phyloP scores from a whole-genome alignment of 2,797 vertebrate species.

The Macrochelys suwanniensis region DNA sequence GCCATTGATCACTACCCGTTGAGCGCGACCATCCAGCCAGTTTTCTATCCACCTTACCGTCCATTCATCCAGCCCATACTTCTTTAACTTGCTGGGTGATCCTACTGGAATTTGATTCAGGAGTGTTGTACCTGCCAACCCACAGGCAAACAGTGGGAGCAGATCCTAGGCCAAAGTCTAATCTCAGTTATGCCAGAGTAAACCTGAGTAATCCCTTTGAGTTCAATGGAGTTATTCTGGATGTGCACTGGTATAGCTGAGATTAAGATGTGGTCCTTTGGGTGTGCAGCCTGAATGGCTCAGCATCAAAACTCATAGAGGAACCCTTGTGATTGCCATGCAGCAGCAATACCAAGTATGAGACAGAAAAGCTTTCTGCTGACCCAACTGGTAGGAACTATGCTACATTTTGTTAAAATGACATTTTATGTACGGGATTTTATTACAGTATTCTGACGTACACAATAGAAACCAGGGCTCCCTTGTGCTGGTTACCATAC shows the following conservation, averaged over 20 bases:
- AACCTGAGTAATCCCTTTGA: no score
- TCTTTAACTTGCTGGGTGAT: no score
- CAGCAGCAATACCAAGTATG: background rate
- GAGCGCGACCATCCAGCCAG: no score
- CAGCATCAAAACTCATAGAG: no score
- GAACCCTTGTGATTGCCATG: background rate
- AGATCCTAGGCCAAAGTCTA: background rate
- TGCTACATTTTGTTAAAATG: background rate
- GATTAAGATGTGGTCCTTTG: background rate
- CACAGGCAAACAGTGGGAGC: background rate
- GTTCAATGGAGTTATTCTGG: no score
- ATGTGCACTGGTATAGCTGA: no score
- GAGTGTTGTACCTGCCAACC: background rate
- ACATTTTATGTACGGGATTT: background rate
- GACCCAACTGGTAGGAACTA: background rate
- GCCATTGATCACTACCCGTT: no score
- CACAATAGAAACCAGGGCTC: background rate
- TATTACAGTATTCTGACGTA: background rate
- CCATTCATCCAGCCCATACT: no score
- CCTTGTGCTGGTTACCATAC: rapidly evolving
- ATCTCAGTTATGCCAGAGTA: background rate
- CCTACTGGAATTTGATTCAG: background rate
- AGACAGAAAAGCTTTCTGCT: background rate
- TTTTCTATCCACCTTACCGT: no score
- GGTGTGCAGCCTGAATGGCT: no score